Conservation (phyloP, 2,113 vertebrate genomes). For the Pterophyllum scalare region DNA sequence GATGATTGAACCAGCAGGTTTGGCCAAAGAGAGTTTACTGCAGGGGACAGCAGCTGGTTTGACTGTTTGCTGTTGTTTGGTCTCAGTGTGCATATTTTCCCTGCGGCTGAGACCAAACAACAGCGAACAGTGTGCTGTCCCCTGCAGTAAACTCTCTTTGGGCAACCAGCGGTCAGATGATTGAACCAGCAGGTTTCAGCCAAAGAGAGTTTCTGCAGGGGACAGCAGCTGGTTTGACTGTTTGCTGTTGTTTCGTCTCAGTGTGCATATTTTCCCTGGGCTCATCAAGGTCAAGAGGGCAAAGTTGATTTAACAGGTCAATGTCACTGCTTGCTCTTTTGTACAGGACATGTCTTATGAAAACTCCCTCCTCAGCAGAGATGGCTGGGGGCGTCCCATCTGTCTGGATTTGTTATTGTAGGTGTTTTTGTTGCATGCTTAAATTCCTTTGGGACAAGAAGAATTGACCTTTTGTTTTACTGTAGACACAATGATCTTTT, state of each 20-base stretch:
- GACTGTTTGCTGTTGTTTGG: conserved; percentile 26
- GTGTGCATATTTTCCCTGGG: background rate
- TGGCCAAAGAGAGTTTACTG: background rate
- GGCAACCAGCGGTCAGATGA: background rate
- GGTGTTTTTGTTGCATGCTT: conserved; percentile 19
- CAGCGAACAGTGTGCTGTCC: too few species aligned
- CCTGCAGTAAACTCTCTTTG: too few species aligned
- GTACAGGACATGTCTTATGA: conserved; percentile 41
- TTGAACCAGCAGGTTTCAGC: background rate
- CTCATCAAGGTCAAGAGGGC: conserved; percentile 11
- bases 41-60: conserved; percentile 21
- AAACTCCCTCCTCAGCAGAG: conserved; percentile 30
- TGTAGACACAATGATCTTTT: conserved; percentile 11
- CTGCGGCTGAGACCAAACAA: too few species aligned
- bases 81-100: conserved; percentile 3
- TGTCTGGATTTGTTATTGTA: conserved; percentile 30
- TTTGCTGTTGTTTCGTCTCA: conserved; percentile 38
- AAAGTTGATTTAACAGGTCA: conserved; percentile 33
- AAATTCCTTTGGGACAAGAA: background rate
- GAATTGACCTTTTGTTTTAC: background rate
- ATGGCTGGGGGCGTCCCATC: conserved; percentile 12
- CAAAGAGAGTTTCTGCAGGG: background rate
- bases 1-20: background rate
- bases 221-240: conserved; percentile 23
- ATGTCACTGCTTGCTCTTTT: conserved; percentile 14